A percentile compares a stretch with the other conserved stretches of the same genome.
Conservation (phyloP, 2,113 vertebrate species). For the Cynopterus brachyotis region DNA sequence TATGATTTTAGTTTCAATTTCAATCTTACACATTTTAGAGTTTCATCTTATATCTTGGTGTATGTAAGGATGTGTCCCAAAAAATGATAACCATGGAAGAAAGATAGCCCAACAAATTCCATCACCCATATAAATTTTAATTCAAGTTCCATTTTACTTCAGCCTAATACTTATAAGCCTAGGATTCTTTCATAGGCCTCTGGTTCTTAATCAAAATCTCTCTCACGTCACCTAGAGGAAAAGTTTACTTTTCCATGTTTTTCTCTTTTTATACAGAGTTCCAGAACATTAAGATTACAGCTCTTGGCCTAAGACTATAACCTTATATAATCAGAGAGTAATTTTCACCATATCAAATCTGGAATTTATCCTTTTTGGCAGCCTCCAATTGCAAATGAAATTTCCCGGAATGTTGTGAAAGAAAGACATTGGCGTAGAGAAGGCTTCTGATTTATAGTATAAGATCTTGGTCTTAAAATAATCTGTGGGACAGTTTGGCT, state of each 20-base stretch:
- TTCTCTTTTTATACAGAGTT: not conserved
- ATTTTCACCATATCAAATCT: conserved; percentile 58
- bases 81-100: not conserved
- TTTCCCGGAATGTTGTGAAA: conserved; percentile 17
- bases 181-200: not conserved
- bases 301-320: conserved; percentile 11
- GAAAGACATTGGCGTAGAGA: not conserved
- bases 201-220: conserved; percentile 32
- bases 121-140: not conserved
- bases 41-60: not conserved
- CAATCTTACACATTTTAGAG: not conserved
- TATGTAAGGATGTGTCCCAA: not conserved
- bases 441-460: not conserved
- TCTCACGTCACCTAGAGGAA: not conserved
- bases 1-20: not conserved
- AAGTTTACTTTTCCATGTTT: conserved; percentile 11
- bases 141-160: not conserved
- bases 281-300: not conserved
- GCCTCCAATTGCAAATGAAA: conserved; percentile 19
- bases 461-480: not conserved
- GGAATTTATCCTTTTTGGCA: conserved; percentile 56
- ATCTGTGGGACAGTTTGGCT: not conserved
- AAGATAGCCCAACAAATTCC: not conserved
- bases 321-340: conserved; percentile 21
- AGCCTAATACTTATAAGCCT: not conserved